Evolutionary conservation across 1,140 invertebrate genomes (phyloP).

Genomic region (Druon quercuslanigerum): DNA sequence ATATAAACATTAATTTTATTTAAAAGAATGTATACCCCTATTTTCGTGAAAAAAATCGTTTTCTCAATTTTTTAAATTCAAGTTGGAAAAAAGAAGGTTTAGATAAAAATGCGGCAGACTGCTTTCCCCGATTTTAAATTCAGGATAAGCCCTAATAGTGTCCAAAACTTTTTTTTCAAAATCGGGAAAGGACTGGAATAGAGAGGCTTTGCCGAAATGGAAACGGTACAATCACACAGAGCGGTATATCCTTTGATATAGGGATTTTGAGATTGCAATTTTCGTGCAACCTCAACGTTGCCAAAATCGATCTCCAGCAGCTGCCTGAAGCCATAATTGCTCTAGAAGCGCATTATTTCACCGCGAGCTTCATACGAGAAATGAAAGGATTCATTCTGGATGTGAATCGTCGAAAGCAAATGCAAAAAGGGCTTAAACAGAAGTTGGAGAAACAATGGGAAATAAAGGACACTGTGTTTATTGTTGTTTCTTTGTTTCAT

Average conservation of each 20-base stretch:
- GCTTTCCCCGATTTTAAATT: no score
- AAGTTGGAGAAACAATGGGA: constrained; percentile 6
- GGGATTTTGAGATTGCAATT: constrained; percentile 39
- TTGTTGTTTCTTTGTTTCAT: not conserved
- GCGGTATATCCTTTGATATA: constrained; percentile 34
- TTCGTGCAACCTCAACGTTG: constrained; percentile 25
- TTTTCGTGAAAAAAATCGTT: no score
- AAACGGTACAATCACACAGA: no score
- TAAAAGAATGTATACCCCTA: no score
- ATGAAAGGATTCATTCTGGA: constrained; percentile 29
- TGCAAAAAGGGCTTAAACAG: constrained; percentile 22
- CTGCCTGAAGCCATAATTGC: constrained; percentile 36
- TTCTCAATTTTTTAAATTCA: no score
- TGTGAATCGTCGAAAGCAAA: constrained; percentile 22
- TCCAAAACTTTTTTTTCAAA: no score
- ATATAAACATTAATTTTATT: no score
- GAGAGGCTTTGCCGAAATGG: no score
- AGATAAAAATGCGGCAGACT: no score
- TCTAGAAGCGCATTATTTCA: constrained; percentile 40
- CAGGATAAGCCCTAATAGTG: no score
- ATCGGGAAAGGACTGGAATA: no score
- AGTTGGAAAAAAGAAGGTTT: no score
- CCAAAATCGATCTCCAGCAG: constrained; percentile 42
- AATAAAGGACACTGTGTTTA: not conserved
- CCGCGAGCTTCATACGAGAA: constrained; percentile 29